Percentiles rank a stretch among this genome's conserved stretches.
phyloP scores from a whole-genome alignment of 1,140 invertebrate genomes.

The Drosophila yakuba region DNA sequence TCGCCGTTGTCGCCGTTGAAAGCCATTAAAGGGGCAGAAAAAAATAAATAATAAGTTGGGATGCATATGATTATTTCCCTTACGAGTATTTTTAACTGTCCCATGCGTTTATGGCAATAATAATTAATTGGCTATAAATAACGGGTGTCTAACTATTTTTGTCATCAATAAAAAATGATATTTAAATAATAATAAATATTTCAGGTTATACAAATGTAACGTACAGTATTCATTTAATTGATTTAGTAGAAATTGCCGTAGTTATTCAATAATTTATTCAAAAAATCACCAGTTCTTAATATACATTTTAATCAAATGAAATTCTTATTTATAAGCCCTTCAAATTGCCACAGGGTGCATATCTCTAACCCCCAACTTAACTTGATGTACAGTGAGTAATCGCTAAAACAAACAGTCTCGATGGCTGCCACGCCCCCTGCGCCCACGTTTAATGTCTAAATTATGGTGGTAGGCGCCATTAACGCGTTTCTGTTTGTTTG shows the following conservation, averaged over 20 bases:
- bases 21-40: constrained; percentile 3
- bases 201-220: neutral
- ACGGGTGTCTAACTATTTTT: neutral
- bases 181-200: neutral
- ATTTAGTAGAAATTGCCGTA: neutral
- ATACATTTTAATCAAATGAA: neutral
- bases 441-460: constrained; percentile 77
- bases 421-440: constrained; percentile 51
- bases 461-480: constrained; percentile 67
- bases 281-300: neutral
- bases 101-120: constrained; percentile 1
- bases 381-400: constrained; percentile 40
- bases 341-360: neutral
- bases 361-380: neutral
- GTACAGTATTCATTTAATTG: neutral
- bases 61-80: constrained; percentile 10
- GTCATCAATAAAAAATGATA: neutral
- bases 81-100: neutral
- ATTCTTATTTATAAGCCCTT: neutral
- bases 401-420: constrained; percentile 39
- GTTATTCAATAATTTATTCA: neutral
- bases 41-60: neutral
- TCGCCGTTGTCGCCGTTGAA: constrained; percentile 14
- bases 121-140: constrained; percentile 9
- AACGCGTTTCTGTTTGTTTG: constrained; percentile 67